Conservation (phyloP, 2,888 invertebrate species). For the Campopleginae sp. region DNA sequence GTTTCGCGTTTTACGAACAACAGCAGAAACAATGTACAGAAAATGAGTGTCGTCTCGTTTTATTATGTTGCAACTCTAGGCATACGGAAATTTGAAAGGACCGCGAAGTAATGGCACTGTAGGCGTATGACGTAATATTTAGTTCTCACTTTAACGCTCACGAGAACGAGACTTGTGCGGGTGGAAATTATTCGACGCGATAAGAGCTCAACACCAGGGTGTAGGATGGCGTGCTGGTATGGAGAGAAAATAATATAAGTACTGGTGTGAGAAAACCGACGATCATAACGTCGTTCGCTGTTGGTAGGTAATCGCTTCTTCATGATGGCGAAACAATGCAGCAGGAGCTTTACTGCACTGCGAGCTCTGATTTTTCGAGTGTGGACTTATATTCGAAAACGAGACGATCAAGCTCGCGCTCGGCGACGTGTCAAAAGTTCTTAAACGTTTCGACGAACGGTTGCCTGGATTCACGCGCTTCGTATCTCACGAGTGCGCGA, state of each 20-base stretch:
- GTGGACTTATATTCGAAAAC: not conserved
- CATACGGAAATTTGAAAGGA: conserved; percentile 56
- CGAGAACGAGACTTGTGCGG: conserved; percentile 18
- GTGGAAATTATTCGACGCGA: conserved; percentile 61
- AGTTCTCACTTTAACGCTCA: conserved; percentile 47
- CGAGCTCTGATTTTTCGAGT: conserved; percentile 25
- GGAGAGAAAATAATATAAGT: conserved; percentile 58
- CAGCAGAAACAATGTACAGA: not conserved
- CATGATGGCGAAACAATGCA: conserved; percentile 67
- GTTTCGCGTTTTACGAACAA: not conserved
- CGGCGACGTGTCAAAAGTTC: not conserved
- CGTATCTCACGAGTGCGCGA: not conserved
- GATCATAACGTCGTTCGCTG: conserved; percentile 63
- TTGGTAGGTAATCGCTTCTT: conserved; percentile 67
- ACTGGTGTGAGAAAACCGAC: conserved; percentile 63
- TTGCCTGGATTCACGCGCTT: not conserved
- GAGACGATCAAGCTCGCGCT: not conserved
- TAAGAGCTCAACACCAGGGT: conserved; percentile 40
- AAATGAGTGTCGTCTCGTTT: conserved; percentile 9
- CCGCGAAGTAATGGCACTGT: conserved; percentile 53
- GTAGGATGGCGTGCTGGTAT: conserved; percentile 42
- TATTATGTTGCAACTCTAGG: conserved; percentile 47
- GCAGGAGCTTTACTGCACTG: conserved; percentile 5
- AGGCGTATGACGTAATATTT: conserved; percentile 32
- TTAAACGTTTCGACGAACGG: conserved; percentile 5